Evolutionary conservation across 2,888 invertebrate genomes (phyloP), one percentile per base, ranked within the genome.

Genomic region (Phengaris arion): DNA sequence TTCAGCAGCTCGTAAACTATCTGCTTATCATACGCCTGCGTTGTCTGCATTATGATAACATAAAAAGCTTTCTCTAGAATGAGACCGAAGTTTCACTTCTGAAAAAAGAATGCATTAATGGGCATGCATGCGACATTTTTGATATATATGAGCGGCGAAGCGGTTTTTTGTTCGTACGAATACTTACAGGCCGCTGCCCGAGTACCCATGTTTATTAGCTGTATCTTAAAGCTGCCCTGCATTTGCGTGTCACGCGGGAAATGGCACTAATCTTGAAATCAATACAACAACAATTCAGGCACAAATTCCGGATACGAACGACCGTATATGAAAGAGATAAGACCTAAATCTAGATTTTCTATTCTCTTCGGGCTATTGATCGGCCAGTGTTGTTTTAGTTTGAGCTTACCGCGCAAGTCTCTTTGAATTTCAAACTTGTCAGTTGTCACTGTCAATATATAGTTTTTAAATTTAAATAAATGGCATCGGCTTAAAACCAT

Each of bases 151-250:
- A 79, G 81, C 81, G 80, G 80, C 80, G 78, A 83, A 85, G 84
- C 83, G 76, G 76, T 75, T 51, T 78, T 77, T 77, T 78, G 79
- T 77, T 46, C 68, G 54, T 79, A 77, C 77, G 80, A 79, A 70
- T 79, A 84, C 97, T 97, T 95, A 98, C 98, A 98, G 89, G 98
- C 97, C 89, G 98, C 98, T 89, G 97, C 97, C 94, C 97, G 95
- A 83, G 98, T 98, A 92, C 98, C 98, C 98, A 98, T 98, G 93
- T 96, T 96, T 92, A 95, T 95, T 85, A 95, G 95, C 88, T 95
- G 95, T 85, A 95, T 95, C 94, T 94, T 95, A 92, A 95, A 95
- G 89, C 95, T 95, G 91, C 95, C 95, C 91, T 95, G 95, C 95
- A 95, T 95, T 90, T 86, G 87, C 85, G 83, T 85, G 84, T 83